Evolutionary conservation across 1,140 invertebrate species (phyloP).

Genomic region (Drosophila guanche): DNA sequence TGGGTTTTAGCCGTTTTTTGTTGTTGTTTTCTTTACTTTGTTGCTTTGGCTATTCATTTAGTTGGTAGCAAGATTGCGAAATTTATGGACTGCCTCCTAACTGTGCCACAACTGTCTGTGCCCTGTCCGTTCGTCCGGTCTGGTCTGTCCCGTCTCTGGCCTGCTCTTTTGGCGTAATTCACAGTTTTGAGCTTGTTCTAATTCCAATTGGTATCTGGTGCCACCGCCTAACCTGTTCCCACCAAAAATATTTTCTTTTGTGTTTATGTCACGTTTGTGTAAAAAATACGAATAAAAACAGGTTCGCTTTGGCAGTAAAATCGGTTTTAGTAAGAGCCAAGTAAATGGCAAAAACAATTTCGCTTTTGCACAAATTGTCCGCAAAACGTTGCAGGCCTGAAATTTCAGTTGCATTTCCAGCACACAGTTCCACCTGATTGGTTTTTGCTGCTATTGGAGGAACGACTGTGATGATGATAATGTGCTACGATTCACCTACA

Average conservation of each 20-base stretch:
- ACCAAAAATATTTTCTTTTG: constrained; percentile 63
- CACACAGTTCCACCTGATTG: constrained; percentile 59
- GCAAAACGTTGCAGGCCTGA: constrained; percentile 42
- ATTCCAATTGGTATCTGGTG: constrained; percentile 54
- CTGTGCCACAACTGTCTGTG: constrained; percentile 41
- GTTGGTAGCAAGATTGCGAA: constrained; percentile 38
- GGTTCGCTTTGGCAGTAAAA: constrained; percentile 47
- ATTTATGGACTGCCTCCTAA: constrained; percentile 53
- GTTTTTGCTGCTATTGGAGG: constrained; percentile 8
- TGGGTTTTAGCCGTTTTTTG: constrained; percentile 10
- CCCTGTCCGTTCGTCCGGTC: not conserved
- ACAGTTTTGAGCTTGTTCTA: constrained; percentile 71
- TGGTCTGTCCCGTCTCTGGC: constrained; percentile 17
- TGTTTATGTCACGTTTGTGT: constrained; percentile 74
- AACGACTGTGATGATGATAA: constrained; percentile 19
- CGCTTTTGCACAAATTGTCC: constrained; percentile 61
- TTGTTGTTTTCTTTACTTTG: constrained; percentile 3
- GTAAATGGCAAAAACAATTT: constrained; percentile 65
- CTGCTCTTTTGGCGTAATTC: constrained; percentile 45
- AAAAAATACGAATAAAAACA: constrained; percentile 37
- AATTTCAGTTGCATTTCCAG: constrained; percentile 17
- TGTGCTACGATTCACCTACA: constrained; percentile 33
- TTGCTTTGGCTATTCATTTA: constrained; percentile 23
- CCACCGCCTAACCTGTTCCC: constrained; percentile 68
- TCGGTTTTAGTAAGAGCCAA: constrained; percentile 14